Conservation (phyloP, 2,888 invertebrate genomes). For the Orthosia gothica region DNA sequence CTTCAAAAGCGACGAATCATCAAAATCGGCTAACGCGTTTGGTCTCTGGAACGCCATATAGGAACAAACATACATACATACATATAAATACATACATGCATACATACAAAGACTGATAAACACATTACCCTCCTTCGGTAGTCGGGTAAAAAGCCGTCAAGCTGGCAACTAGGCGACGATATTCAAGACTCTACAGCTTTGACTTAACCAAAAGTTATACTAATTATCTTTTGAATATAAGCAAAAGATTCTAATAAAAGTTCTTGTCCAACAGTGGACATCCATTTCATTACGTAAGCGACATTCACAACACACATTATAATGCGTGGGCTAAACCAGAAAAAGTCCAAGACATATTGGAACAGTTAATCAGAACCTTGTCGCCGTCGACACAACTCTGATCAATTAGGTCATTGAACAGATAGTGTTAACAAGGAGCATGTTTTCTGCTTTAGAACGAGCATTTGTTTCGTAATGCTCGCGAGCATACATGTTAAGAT, state of each 20-base stretch:
- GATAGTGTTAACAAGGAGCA: slow-evolving; percentile 38
- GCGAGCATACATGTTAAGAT: slow-evolving; percentile 1
- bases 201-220: too few species aligned
- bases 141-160: too few species aligned
- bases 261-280: slow-evolving; percentile 5
- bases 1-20: too few species aligned
- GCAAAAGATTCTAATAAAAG: not conserved
- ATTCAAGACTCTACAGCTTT: not conserved
- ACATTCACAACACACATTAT: slow-evolving; percentile 20
- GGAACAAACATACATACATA: too few species aligned
- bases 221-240: too few species aligned
- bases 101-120: too few species aligned
- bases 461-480: not conserved
- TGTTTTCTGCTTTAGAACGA: slow-evolving; percentile 8
- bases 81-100: too few species aligned
- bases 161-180: too few species aligned
- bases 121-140: too few species aligned
- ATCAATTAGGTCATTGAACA: slow-evolving; percentile 43
- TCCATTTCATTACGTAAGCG: not conserved
- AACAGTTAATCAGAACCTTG: slow-evolving; percentile 33
- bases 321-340: slow-evolving; percentile 36
- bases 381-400: slow-evolving; percentile 20
- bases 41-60: too few species aligned
- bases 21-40: too few species aligned
- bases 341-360: slow-evolving; percentile 38